Conservation (phyloP, 92 coral and sea anemone genomes). For the Scolanthus callimorphus region DNA sequence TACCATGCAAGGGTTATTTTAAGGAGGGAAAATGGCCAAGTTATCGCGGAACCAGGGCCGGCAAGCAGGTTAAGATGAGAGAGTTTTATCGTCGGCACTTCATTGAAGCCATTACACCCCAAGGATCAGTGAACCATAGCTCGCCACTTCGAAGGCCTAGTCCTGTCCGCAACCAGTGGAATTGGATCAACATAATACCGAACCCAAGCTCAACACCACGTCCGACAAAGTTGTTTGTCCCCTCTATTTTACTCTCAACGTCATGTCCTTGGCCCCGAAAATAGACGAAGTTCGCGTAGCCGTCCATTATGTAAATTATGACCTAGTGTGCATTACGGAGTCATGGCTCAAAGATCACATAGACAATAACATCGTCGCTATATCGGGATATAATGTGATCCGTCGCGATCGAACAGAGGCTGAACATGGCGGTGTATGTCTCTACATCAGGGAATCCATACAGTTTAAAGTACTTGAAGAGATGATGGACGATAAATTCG, state of each 20-base stretch:
- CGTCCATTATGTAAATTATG: conserved; percentile 42
- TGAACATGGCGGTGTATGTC: conserved; percentile 54
- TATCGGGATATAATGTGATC: conserved; percentile 50
- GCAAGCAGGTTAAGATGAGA: conserved; percentile 39
- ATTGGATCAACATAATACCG: not conserved
- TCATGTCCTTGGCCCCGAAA: conserved; percentile 58
- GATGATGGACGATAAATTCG: conserved; percentile 8
- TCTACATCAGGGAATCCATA: conserved; percentile 17
- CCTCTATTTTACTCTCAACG: conserved; percentile 41
- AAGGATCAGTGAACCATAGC: conserved; percentile 8
- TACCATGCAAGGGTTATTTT: not conserved
- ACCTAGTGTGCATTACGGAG: conserved; percentile 48
- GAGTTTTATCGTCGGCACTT: conserved; percentile 13
- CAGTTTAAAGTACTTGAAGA: conserved; percentile 18
- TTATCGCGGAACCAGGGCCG: conserved; percentile 55
- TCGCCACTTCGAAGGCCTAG: not conserved
- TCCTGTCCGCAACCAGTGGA: not conserved
- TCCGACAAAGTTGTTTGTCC: conserved; percentile 36
- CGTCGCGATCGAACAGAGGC: conserved; percentile 38
- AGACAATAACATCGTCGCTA: conserved; percentile 39
- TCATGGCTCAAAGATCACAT: conserved; percentile 63
- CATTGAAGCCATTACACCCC: conserved; percentile 19
- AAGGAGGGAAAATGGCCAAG: conserved; percentile 13
- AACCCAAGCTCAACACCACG: conserved; percentile 17
- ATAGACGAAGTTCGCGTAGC: conserved; percentile 55